A percentile compares a stretch with the other conserved stretches of the same genome.
These are phyloP conservation scores for Atrichornis clamosus DNA, from an alignment of 2,113 vertebrate genomes.

Conservation along the genomic window DNA sequence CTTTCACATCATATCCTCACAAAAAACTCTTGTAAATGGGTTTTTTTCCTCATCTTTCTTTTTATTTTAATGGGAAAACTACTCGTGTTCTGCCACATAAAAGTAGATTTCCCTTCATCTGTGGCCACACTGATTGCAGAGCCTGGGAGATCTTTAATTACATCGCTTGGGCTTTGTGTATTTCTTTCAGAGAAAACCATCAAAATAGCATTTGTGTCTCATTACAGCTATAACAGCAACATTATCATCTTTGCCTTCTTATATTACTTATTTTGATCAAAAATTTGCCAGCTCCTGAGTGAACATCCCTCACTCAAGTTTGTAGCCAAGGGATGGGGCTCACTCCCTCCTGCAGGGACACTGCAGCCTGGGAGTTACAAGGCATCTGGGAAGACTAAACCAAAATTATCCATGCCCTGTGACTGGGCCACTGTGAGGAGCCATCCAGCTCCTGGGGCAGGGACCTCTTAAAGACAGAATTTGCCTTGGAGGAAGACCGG, in stretches of 20 bases:
- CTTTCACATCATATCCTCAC: neutral
- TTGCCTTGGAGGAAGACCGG: neutral
- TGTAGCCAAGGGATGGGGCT: neutral
- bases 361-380: neutral
- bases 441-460: neutral
- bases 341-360: neutral
- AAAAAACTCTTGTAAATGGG: neutral
- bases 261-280: neutral
- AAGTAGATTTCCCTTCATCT: slow-evolving; percentile 50
- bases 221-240: slow-evolving; percentile 31
- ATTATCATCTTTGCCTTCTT: neutral
- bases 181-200: slow-evolving; percentile 72
- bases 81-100: slow-evolving; percentile 53
- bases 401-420: neutral
- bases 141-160: slow-evolving; percentile 71
- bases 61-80: slow-evolving; percentile 13
- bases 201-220: slow-evolving; percentile 72
- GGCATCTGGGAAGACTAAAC: neutral
- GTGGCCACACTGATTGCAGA: slow-evolving; percentile 71
- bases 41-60: neutral
- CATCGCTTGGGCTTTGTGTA: slow-evolving; percentile 38
- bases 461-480: neutral
- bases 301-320: neutral
- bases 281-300: neutral
- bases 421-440: neutral